A percentile compares a stretch with the other conserved stretches of the same genome.
phyloP scores from a whole-genome alignment of 2,113 vertebrate species.

The Ciconia boyciana region DNA sequence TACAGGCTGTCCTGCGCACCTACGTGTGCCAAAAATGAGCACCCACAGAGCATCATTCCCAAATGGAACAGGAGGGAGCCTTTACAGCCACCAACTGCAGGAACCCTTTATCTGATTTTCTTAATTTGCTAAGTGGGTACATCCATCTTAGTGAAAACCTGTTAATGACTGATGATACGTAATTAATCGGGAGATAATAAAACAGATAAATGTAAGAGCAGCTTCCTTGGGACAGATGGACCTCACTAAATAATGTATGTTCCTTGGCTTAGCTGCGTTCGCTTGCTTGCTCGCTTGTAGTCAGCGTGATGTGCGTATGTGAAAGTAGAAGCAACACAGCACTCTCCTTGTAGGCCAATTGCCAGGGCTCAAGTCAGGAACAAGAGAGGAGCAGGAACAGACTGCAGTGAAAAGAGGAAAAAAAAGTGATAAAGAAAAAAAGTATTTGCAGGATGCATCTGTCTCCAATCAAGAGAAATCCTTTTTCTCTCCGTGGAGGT shows the following conservation, averaged over 20 bases:
- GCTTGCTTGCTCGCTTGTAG: neutral
- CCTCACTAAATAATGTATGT: neutral
- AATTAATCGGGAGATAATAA: slow-evolving; percentile 22
- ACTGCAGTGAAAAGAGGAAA: neutral
- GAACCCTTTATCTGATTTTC: neutral
- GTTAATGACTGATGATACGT: neutral
- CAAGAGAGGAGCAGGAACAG: neutral
- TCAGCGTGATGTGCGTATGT: neutral
- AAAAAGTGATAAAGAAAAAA: neutral
- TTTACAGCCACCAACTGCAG: neutral
- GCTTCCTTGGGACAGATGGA: slow-evolving; percentile 28
- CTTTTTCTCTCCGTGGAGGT: neutral
- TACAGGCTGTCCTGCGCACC: neutral
- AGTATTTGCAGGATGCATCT: neutral
- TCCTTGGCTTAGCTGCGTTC: neutral
- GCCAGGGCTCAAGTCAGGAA: neutral
- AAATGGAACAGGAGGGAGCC: neutral
- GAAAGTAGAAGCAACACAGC: neutral
- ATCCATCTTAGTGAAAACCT: neutral
- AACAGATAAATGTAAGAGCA: slow-evolving; percentile 1
- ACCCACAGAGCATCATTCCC: neutral
- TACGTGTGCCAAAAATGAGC: neutral
- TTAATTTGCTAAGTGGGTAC: neutral
- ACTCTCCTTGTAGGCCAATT: neutral
- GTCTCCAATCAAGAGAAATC: neutral